Evolutionary conservation across 2,797 vertebrate genomes (phyloP), one percentile per base, ranked within the genome.

Genomic region (Neoniphon sammara): DNA sequence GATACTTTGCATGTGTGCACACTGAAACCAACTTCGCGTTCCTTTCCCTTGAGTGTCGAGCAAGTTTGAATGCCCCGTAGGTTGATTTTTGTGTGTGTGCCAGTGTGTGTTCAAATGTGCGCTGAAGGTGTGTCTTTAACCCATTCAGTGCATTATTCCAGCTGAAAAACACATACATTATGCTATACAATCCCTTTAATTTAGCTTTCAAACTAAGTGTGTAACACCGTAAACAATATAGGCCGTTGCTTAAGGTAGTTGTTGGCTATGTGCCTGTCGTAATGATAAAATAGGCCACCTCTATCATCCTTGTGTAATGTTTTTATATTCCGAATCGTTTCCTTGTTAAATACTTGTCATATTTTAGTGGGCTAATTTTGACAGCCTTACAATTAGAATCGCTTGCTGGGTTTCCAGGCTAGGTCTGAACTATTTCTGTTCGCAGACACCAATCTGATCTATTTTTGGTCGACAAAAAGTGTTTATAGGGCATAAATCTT

Each of bases 381-480:
- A 75, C 72, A 74, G 77, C 53, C 2, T 47, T 23, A 52, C 46
- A 61, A 58, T 42, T 36, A 5, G 42, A 39, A 60, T 46, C n/a
- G 49, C 14, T 63, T 66, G 77, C 87, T 77, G 60, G 79, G 88
- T 89, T 85, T 89, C 78, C 73, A 89, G 84, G 84, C 74, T 87
- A 82, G 62, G 67, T 68, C 81, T 66, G 74, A 58, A 55, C 83
- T 91, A 89, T 87, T 91, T 83, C 56, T 84, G 72, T 66, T 75
- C 60, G 46, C 54, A 76, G 85, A 83, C 78, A 84, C 73, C 9
- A 30, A 76, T 83, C 56, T 12, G 67, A 59, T 87, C 89, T 91
- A 91, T 88, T 89, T 31, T 78, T 70, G 7, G 57, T 80, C 14
- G 14, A 54, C 66, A 25, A 39, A 17, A 73, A 80, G 20, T 83